These are phyloP conservation scores for Drosophila mulleri DNA, from an alignment of 2,888 invertebrate genomes.

Conservation along the genomic window DNA sequence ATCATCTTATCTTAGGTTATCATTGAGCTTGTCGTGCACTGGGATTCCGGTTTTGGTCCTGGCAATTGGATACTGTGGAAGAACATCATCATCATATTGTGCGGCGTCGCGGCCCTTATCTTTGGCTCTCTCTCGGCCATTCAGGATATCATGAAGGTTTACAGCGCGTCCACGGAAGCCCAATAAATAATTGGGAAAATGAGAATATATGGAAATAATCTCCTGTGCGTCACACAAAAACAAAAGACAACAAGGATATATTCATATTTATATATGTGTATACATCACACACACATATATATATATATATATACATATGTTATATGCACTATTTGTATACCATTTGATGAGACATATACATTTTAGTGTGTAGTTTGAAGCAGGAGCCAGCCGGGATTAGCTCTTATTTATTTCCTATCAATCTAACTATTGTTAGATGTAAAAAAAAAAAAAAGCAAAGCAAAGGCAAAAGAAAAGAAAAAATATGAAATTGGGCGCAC, in stretches of 20 bases:
- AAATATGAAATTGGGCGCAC: conserved; percentile 47
- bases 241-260: conserved; percentile 38
- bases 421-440: conserved; percentile 81
- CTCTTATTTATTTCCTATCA: conserved; percentile 50
- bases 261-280: conserved; percentile 47
- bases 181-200: conserved; percentile 37
- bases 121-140: conserved; percentile 92
- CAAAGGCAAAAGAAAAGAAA: background rate
- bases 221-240: conserved; percentile 40
- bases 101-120: conserved; percentile 92
- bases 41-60: conserved; percentile 92
- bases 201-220: conserved; percentile 17
- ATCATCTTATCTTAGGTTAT: conserved; percentile 84
- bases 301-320: conserved; percentile 49
- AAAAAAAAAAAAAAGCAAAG: conserved; percentile 26
- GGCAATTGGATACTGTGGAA: conserved; percentile 91
- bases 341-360: conserved; percentile 43
- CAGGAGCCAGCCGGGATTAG: conserved; percentile 25
- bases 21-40: conserved; percentile 94
- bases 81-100: conserved; percentile 90
- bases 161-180: conserved; percentile 45
- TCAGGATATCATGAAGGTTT: conserved; percentile 86
- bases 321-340: conserved; percentile 56
- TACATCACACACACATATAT: conserved; percentile 58
- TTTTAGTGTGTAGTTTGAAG: conserved; percentile 55